A percentile compares a stretch with the other conserved stretches of the same genome.
phyloP scores from a whole-genome alignment of 2,113 vertebrate genomes.

The Glaucidium brasilianum region DNA sequence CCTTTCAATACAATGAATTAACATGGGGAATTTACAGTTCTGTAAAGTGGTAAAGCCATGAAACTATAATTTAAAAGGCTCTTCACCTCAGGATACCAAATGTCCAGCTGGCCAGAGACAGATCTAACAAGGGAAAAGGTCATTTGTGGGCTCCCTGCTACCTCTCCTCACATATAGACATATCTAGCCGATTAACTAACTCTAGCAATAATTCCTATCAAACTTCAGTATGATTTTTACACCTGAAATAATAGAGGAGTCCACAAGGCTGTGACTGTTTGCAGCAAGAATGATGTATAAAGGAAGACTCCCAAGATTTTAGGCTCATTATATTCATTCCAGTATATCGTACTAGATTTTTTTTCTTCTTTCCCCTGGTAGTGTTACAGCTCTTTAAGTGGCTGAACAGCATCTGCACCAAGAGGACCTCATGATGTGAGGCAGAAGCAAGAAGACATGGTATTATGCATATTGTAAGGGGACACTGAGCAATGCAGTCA shows the following conservation, averaged over 20 bases:
- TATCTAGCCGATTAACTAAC: not conserved
- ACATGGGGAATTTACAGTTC: not conserved
- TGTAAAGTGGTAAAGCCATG: not conserved
- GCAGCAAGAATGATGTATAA: not conserved
- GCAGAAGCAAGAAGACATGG: conserved; percentile 19
- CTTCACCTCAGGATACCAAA: conserved; percentile 11
- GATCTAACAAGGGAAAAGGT: conserved; percentile 43
- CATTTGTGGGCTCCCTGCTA: conserved; percentile 27
- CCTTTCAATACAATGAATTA: not conserved
- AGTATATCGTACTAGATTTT: not conserved
- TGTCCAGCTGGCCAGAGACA: conserved; percentile 20
- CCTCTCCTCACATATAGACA: not conserved
- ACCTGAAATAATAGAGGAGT: conserved; percentile 25
- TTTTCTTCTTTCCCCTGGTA: not conserved
- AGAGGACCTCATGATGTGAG: conserved; percentile 47
- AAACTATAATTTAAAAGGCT: not conserved
- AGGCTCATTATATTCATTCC: not conserved
- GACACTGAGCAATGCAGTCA: not conserved
- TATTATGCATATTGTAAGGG: not conserved
- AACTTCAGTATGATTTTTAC: conserved; percentile 24
- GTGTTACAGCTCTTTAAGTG: conserved; percentile 29
- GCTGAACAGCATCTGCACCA: conserved; percentile 47
- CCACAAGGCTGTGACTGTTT: not conserved
- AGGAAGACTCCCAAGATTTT: conserved; percentile 12
- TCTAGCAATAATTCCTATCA: conserved; percentile 6